Percentiles rank a stretch among this genome's conserved stretches.
Evolutionary conservation across 2,888 invertebrate genomes (phyloP).

Genomic region (Morinoia aosen): DNA sequence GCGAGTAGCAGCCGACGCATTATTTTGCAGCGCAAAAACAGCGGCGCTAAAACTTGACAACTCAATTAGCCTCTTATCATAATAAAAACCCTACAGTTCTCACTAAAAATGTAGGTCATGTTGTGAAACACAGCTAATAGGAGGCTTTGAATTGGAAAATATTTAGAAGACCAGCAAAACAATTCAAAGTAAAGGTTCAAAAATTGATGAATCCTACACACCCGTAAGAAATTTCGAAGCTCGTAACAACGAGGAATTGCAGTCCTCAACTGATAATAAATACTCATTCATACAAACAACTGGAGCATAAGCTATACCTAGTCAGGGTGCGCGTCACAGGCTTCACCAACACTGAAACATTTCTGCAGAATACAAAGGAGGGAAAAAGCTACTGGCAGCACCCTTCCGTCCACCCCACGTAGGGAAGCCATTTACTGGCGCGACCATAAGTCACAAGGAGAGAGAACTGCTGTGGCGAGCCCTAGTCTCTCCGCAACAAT

Average conservation of each 20-base stretch:
- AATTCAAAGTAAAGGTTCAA: not conserved
- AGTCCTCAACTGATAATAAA: not conserved
- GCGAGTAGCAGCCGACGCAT: not conserved
- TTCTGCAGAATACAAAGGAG: not conserved
- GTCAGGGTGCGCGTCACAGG: not conserved
- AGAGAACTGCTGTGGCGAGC: constrained; percentile 32
- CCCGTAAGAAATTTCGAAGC: not conserved
- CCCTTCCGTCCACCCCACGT: constrained; percentile 38
- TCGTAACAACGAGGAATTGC: not conserved
- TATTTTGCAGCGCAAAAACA: not conserved
- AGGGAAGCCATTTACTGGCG: constrained; percentile 31
- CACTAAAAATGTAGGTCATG: not conserved
- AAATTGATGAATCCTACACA: not conserved
- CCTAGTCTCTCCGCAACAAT: constrained; percentile 33
- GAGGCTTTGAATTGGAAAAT: not conserved
- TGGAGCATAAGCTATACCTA: not conserved
- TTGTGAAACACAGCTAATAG: not conserved
- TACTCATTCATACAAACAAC: not conserved
- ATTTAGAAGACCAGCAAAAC: not conserved
- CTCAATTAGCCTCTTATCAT: not conserved
- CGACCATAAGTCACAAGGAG: constrained; percentile 28
- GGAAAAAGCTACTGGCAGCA: not conserved
- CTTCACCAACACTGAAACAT: not conserved
- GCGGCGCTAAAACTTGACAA: not conserved
- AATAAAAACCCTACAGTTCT: not conserved